Base-by-base conservation (phyloP, 2,888 invertebrate species). In the Catocala nupta region DNA sequence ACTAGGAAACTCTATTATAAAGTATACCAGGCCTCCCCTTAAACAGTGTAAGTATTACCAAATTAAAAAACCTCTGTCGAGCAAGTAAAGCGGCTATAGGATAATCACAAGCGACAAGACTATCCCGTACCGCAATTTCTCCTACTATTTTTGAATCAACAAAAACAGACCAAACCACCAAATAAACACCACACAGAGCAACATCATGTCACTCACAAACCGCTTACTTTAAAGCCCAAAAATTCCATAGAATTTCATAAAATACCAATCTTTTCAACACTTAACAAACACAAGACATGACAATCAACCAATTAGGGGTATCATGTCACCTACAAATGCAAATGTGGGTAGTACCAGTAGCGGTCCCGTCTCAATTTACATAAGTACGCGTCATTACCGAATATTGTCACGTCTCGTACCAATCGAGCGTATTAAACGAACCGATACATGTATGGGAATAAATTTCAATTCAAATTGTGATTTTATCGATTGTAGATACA, bases 311-410 rank as follows among this genome's bases (percentile, higher is more conserved):
- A 64, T 68, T 71, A 73, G 55, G 48, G 12, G 58, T 64, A 62
- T 57, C 47, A 12, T 66, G 59, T 61, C 61, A 70, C 67, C 74
- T 68, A 58, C 53, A 59, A 66, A 66, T 68, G 74, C 68, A 68
- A 68, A 73, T 68, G 34, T 50, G 39, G 45, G 59, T 64, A 25
- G 49, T 62, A 65, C 71, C 66, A 60, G 75, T 68, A 67, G 73
- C 66, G 52, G 42, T 44, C 53, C 57, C 50, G 39, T 59, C 56
- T 63, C 63, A 45, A 73, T 76, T 75, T 69, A 71, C 75, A 75
- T 75, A 73, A 73, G 67, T 62, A 63, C 59, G 60, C 54, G 43
- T 59, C 51, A 73, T 76, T 70, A 67, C 71, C 70, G 63, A 76
- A 76, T 76, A 63, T 71, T 25, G 58, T 76, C 75, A 75, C 71